Evolutionary conservation across 2,113 vertebrate species (phyloP).

Genomic region (Varanus komodoensis): DNA sequence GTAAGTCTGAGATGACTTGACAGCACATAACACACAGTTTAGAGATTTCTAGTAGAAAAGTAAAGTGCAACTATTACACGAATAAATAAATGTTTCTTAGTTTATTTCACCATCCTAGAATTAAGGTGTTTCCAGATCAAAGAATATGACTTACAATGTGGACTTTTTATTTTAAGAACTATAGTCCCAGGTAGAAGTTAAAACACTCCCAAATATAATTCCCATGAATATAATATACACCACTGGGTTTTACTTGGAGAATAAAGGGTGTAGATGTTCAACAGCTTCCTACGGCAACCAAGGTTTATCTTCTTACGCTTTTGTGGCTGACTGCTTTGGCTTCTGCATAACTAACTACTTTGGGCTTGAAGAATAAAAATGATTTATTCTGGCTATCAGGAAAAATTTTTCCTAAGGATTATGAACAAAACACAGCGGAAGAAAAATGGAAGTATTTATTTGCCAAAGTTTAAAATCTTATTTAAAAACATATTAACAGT

Average conservation of each 20-base stretch:
- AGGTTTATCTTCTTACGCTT: constrained; percentile 60
- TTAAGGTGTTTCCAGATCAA: neutral
- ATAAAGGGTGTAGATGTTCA: constrained; percentile 44
- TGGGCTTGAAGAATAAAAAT: constrained; percentile 49
- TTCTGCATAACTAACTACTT: constrained; percentile 62
- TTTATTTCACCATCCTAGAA: neutral
- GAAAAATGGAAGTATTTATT: constrained; percentile 49
- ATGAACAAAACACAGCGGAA: constrained; percentile 53
- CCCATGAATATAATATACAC: constrained; percentile 58
- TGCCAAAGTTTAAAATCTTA: constrained; percentile 61
- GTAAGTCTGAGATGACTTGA: too few relatives aligned
- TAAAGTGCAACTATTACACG: neutral
- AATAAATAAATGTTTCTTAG: neutral
- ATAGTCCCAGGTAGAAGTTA: constrained; percentile 8
- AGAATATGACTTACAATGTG: constrained; percentile 11
- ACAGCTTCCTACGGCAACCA: constrained; percentile 46
- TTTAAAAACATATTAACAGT: constrained; percentile 45
- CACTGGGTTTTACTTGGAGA: constrained; percentile 45
- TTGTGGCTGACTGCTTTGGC: constrained; percentile 38
- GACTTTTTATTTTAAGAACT: neutral
- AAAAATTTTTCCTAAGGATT: constrained; percentile 43
- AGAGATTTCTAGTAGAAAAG: neutral
- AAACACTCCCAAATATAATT: constrained; percentile 59
- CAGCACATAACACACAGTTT: neutral
- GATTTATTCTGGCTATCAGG: constrained; percentile 58